phyloP scores from a whole-genome alignment of 2,888 invertebrate species.

The Leptinotarsa juncta region DNA sequence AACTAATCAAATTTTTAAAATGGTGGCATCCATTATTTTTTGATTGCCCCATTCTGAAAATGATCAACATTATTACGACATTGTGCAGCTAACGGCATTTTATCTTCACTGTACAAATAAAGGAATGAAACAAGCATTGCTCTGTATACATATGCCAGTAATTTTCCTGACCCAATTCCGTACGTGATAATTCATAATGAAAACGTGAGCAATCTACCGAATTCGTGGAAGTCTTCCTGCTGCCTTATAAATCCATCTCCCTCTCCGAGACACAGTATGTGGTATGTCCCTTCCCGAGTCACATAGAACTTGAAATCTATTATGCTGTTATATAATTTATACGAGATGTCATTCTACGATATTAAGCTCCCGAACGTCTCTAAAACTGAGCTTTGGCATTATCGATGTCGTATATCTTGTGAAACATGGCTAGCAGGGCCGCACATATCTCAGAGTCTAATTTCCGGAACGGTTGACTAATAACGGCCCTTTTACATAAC shows the following conservation, averaged over 20 bases:
- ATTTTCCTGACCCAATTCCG: background rate
- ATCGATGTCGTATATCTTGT: slow-evolving; percentile 56
- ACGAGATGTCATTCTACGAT: slow-evolving; percentile 54
- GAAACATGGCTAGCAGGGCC: slow-evolving; percentile 56
- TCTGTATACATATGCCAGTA: background rate
- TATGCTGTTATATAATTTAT: slow-evolving; percentile 56
- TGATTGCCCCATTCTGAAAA: no score
- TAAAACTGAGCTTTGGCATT: slow-evolving; percentile 55
- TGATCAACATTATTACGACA: no score
- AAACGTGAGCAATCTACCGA: slow-evolving; percentile 29
- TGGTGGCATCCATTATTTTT: no score
- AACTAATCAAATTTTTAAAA: no score
- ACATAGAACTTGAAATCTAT: slow-evolving; percentile 49
- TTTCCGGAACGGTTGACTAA: slow-evolving; percentile 60
- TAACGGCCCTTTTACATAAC: slow-evolving; percentile 58
- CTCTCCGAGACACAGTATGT: slow-evolving; percentile 33
- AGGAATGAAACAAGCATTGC: no score
- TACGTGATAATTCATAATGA: slow-evolving; percentile 30
- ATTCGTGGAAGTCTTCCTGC: slow-evolving; percentile 32
- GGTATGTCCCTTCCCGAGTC: slow-evolving; percentile 32
- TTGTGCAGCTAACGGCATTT: no score
- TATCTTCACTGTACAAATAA: no score
- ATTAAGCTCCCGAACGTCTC: slow-evolving; percentile 49
- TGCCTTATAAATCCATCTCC: slow-evolving; percentile 36
- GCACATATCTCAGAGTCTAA: slow-evolving; percentile 60